A percentile compares a stretch with the other conserved stretches of the same genome.
Conservation (phyloP, 2,113 vertebrate genomes). For the Coryphaenoides rupestris region DNA sequence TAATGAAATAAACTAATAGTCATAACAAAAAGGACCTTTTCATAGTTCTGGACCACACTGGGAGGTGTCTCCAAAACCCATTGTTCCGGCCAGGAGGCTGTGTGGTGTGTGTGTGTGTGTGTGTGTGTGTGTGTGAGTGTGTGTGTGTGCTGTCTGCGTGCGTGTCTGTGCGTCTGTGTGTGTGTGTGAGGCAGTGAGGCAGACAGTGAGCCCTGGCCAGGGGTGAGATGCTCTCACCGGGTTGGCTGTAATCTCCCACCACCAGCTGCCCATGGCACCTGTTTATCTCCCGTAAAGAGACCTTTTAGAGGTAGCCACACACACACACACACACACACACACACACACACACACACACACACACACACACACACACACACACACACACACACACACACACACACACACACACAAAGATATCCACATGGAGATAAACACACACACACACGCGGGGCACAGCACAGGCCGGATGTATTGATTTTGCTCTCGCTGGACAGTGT, state of each 20-base stretch:
- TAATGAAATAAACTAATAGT: slow-evolving; percentile 18
- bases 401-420: background rate
- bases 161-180: background rate
- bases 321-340: slow-evolving; percentile 1
- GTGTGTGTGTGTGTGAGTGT: too few relatives aligned
- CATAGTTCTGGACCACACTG: background rate
- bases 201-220: slow-evolving; percentile 22
- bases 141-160: too few relatives aligned
- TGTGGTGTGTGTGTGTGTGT: too few relatives aligned
- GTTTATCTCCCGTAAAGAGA: slow-evolving; percentile 43
- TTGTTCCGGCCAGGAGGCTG: too few relatives aligned
- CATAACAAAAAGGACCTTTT: slow-evolving; percentile 12
- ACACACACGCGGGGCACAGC: background rate
- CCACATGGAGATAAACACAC: too few relatives aligned
- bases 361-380: background rate
- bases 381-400: slow-evolving; percentile 9
- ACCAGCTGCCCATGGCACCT: slow-evolving; percentile 54
- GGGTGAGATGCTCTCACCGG: slow-evolving; percentile 43
- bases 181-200: slow-evolving; percentile 5
- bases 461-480: slow-evolving; percentile 8
- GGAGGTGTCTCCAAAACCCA: slow-evolving; percentile 11
- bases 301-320: slow-evolving; percentile 25
- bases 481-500: background rate
- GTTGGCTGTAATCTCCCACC: slow-evolving; percentile 55
- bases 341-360: slow-evolving; percentile 8